These are phyloP conservation scores for Rhyacophila evoluta DNA, from an alignment of 2,888 invertebrate species.

Conservation along the genomic window DNA sequence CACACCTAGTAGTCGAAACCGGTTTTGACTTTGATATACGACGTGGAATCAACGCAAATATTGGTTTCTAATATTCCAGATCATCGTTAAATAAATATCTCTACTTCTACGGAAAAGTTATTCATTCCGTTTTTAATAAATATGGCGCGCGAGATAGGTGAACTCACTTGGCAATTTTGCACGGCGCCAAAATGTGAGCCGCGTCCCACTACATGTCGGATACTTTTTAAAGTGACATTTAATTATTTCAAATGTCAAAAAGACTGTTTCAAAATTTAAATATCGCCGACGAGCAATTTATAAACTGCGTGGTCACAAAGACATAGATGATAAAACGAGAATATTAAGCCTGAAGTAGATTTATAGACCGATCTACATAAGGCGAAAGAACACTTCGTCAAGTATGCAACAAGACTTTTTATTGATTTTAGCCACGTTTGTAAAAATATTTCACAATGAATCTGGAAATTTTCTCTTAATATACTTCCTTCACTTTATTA, in stretches of 20 bases:
- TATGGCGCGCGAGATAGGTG: not conserved
- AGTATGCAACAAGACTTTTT: not conserved
- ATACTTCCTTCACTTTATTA: not conserved
- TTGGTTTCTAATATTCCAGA: no score
- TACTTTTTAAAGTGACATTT: not conserved
- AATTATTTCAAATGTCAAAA: slow-evolving; percentile 4
- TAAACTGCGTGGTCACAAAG: not conserved
- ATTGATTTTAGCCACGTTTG: not conserved
- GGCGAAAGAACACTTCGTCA: slow-evolving; percentile 2
- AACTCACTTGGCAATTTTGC: not conserved
- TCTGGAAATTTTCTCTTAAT: not conserved
- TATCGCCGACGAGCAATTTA: not conserved
- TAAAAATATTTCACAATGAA: not conserved
- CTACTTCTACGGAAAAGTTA: no score
- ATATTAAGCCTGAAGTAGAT: not conserved
- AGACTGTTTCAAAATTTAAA: not conserved
- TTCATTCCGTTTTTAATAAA: not conserved
- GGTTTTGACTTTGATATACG: no score
- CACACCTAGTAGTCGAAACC: no score
- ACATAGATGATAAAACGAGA: not conserved
- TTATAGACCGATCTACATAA: not conserved
- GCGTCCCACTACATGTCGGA: not conserved
- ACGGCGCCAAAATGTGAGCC: slow-evolving; percentile 7
- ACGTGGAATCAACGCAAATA: no score
- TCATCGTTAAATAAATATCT: no score